Base-by-base conservation (phyloP, 2,113 vertebrate species). In the Hassar affinis region DNA sequence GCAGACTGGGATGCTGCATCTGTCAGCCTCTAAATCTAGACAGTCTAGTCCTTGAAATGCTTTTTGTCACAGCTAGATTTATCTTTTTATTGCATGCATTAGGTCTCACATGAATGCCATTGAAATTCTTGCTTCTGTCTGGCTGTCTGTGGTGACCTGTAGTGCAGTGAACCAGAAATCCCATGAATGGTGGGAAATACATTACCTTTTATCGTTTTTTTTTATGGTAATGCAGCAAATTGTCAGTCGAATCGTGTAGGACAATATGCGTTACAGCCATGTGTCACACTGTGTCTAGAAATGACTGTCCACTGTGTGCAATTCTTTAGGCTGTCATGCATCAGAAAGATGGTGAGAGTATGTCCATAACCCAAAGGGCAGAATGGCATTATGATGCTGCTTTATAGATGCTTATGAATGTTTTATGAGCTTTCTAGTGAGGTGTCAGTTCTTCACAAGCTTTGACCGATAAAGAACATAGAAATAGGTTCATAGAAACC, bases 401-500 rank as follows among this genome's bases (percentile, higher is more conserved):
- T 76, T 85, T 79, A 85, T 83, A 80, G 38, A 9, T 66, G 61
- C 77, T 78, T n/a, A 74, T 85, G 47, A 52, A 79, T 86, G 83
- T 89, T 89, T 86, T 85, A 85, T 82, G 81, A 84, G 80, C 4
- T n/a, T n/a, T n/a, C 0, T 61, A 80, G 78, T 80, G 30, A 82
- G n/a, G 15, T 86, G 78, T 88, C 80, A 91, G 89, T 84, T 89
- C 89, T 90, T 90, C 49, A 90, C 75, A 59, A 66, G 71, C 76
- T 62, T 82, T 33, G 69, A 81, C 76, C 77, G 87, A 64, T 8
- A 66, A n/a, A n/a, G n/a, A n/a, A n/a, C n/a, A n/a, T n/a, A 45
- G 14, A 72, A 78, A 38, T 59, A 18, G n/a, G n/a, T 69, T 45
- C 12, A 52, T 59, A 64, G 56, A 86, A 62, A 81, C 35, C 49